Evolutionary conservation across 2,888 invertebrate genomes (phyloP).

Genomic region (Nymphalis c-album): DNA sequence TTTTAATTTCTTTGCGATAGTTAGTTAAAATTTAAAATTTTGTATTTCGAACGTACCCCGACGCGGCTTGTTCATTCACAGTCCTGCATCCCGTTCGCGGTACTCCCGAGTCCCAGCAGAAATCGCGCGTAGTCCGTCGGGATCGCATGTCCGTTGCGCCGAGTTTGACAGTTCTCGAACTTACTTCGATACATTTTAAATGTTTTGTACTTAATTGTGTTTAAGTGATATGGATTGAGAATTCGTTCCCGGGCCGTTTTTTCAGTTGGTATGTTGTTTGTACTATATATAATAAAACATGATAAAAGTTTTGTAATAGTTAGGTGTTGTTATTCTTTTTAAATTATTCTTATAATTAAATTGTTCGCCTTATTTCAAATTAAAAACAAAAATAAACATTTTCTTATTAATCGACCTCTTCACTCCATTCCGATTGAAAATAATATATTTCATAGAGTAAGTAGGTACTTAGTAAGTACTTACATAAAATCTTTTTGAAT

Average conservation of each 20-base stretch:
- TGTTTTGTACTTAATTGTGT: neutral
- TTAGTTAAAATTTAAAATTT: constrained; percentile 20
- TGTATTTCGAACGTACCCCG: constrained; percentile 24
- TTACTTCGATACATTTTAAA: constrained; percentile 38
- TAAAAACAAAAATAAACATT: too few relatives aligned
- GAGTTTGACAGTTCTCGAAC: constrained; percentile 32
- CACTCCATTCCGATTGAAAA: too few relatives aligned
- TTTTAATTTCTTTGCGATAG: constrained; percentile 15
- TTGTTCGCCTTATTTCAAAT: too few relatives aligned
- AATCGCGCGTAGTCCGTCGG: constrained; percentile 57
- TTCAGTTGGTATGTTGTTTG: constrained; percentile 11
- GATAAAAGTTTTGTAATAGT: neutral
- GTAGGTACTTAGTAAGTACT: too few relatives aligned
- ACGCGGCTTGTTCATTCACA: constrained; percentile 20
- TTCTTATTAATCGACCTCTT: too few relatives aligned
- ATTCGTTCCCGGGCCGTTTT: neutral
- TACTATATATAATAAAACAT: neutral
- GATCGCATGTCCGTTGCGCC: constrained; percentile 53
- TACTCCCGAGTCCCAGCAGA: constrained; percentile 48
- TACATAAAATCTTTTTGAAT: too few relatives aligned
- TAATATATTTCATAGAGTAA: too few relatives aligned
- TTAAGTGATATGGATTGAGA: constrained; percentile 23
- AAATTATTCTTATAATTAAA: too few relatives aligned
- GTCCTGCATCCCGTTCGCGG: constrained; percentile 6
- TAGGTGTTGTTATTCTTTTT: neutral